Evolutionary conservation across 2,113 vertebrate genomes (phyloP).

Genomic region (Chrysochloris asiatica): DNA sequence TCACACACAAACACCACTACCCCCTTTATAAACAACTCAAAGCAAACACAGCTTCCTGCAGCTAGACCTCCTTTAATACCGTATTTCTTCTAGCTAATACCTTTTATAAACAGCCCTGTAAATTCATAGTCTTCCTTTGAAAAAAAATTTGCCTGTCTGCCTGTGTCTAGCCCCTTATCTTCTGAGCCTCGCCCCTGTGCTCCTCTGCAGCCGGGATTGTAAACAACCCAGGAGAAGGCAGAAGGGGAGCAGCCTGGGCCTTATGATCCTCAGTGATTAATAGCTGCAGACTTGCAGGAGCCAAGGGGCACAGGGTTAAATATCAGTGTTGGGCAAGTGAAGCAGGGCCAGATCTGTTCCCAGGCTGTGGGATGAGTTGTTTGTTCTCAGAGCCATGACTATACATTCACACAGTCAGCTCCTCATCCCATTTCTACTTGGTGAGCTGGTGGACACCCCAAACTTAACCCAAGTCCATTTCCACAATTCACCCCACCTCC

Average conservation of each 20-base stretch:
- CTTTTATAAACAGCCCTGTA: background rate
- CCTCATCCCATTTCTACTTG: background rate
- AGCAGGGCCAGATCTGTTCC: background rate
- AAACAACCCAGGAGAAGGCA: background rate
- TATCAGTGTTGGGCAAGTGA: background rate
- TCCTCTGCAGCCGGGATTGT: too few species aligned
- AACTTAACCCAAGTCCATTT: background rate
- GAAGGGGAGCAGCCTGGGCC: background rate
- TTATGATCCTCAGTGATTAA: background rate
- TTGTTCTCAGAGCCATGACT: too few species aligned
- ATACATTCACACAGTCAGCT: background rate
- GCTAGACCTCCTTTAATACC: background rate
- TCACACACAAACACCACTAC: background rate
- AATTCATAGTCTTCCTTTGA: background rate
- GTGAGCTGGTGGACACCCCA: background rate
- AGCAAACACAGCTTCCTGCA: background rate
- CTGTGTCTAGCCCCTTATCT: too few species aligned
- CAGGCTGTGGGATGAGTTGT: background rate
- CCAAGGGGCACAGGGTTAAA: background rate
- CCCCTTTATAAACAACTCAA: background rate
- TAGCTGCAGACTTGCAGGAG: background rate
- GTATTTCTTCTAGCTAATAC: background rate
- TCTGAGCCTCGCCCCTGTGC: too few species aligned
- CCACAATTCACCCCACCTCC: background rate
- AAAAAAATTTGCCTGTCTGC: too few species aligned